Evolutionary conservation across 2,888 invertebrate genomes (phyloP).

Genomic region (Cerceris rybyensis): DNA sequence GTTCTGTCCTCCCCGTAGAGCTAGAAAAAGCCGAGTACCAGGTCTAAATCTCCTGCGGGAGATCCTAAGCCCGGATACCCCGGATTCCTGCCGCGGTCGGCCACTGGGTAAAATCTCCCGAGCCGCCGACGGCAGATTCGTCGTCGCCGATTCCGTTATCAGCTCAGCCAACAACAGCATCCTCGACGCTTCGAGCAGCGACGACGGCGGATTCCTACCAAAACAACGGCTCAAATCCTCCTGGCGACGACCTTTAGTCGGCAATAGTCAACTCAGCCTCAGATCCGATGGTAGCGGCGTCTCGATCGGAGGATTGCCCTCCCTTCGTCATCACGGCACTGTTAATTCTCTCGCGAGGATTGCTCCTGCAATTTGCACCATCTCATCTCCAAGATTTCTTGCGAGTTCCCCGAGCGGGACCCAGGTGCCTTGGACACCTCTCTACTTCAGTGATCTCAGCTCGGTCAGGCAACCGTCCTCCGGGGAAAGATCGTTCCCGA

Average conservation of each 20-base stretch:
- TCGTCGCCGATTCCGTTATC: slow-evolving; percentile 84
- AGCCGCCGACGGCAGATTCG: slow-evolving; percentile 89
- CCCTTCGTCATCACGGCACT: slow-evolving; percentile 58
- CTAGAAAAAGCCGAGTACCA: slow-evolving; percentile 97
- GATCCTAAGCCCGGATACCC: slow-evolving; percentile 83
- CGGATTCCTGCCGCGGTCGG: slow-evolving; percentile 79
- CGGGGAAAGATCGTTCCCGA: slow-evolving; percentile 90
- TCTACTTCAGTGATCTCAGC: slow-evolving; percentile 93
- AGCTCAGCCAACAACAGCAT: slow-evolving; percentile 84
- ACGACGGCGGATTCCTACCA: slow-evolving; percentile 93
- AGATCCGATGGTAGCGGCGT: slow-evolving; percentile 86
- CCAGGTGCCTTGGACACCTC: slow-evolving; percentile 88
- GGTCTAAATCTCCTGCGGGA: slow-evolving; percentile 90
- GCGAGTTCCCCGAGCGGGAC: slow-evolving; percentile 84
- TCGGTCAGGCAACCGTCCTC: slow-evolving; percentile 92
- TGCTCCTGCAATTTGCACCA: slow-evolving; percentile 71
- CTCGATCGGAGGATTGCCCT: slow-evolving; percentile 72
- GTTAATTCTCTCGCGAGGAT: slow-evolving; percentile 62
- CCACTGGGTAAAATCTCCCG: slow-evolving; percentile 88
- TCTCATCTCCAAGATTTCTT: slow-evolving; percentile 75
- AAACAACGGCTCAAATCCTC: slow-evolving; percentile 78
- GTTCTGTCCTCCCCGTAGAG: slow-evolving; percentile 84
- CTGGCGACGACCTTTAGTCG: slow-evolving; percentile 83
- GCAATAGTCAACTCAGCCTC: slow-evolving; percentile 87
- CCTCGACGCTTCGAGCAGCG: slow-evolving; percentile 87